A percentile compares a stretch with the other conserved stretches of the same genome.
These are phyloP conservation scores for Thalassophryne amazonica DNA, from an alignment of 2,797 vertebrate genomes.

Conservation along the genomic window DNA sequence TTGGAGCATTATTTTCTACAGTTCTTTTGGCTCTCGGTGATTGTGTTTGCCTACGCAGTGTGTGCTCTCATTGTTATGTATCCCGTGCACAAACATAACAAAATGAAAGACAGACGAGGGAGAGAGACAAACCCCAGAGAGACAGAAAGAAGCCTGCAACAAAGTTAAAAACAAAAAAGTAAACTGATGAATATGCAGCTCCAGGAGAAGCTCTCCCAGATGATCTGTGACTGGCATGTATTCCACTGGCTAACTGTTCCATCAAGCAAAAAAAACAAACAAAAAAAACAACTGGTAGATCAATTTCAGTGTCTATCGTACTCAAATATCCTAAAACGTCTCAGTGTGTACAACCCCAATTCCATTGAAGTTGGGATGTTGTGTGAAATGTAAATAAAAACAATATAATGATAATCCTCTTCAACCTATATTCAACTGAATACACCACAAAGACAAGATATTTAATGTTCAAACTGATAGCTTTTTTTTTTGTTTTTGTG, in stretches of 20 bases:
- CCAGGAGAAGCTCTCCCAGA: constrained; percentile 7
- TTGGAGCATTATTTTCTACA: constrained; percentile 37
- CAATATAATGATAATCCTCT: too few species aligned
- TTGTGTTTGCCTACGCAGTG: constrained; percentile 53
- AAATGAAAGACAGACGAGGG: constrained; percentile 48
- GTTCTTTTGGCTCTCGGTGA: constrained; percentile 44
- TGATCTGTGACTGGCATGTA: constrained; percentile 34
- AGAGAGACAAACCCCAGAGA: constrained; percentile 27
- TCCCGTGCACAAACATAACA: constrained; percentile 58
- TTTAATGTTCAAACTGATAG: too few species aligned
- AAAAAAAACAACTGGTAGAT: not conserved
- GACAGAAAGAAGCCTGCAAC: constrained; percentile 22
- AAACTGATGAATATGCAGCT: constrained; percentile 36
- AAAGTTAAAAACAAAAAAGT: constrained; percentile 33
- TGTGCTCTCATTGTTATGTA: constrained; percentile 56
- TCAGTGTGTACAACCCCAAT: too few species aligned
- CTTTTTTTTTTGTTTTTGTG: too few species aligned
- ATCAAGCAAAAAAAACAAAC: not conserved
- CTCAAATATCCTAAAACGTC: too few species aligned
- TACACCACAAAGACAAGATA: too few species aligned
- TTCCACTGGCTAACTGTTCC: not conserved
- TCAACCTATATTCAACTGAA: too few species aligned
- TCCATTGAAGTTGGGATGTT: too few species aligned
- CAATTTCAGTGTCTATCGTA: not conserved
- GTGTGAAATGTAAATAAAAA: too few species aligned